Evolutionary conservation across 2,113 vertebrate species (phyloP).

Genomic region (Tragulus kanchil): DNA sequence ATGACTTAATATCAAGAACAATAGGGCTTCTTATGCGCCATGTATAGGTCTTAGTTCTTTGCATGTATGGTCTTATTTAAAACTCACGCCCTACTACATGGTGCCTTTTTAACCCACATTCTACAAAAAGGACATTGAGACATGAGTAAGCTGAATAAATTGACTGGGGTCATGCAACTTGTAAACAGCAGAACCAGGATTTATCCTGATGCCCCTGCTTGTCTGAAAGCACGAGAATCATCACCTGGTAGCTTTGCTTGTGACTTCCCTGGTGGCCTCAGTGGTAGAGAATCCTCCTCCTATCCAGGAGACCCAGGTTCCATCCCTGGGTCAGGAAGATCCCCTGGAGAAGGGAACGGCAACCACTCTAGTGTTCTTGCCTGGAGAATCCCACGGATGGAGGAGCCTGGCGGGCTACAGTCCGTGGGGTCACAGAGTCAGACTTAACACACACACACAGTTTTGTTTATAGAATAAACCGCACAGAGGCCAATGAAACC

Average conservation of each 20-base stretch:
- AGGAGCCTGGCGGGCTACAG: no score
- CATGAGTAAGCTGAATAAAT: not conserved
- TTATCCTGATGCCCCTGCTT: not conserved
- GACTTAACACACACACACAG: no score
- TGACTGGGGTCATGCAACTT: not conserved
- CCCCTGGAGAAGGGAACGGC: no score
- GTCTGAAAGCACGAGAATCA: not conserved
- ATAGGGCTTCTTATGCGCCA: not conserved
- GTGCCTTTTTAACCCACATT: not conserved
- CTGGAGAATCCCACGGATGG: no score
- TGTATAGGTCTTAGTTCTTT: not conserved
- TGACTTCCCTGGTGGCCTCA: no score
- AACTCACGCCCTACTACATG: not conserved
- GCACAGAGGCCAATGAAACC: not conserved
- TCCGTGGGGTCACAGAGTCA: no score
- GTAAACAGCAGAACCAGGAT: not conserved
- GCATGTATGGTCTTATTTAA: not conserved
- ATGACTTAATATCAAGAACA: not conserved
- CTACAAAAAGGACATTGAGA: conserved; percentile 18
- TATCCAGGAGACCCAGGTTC: no score
- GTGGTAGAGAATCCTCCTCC: no score
- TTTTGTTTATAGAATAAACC: not conserved
- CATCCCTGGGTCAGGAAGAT: no score
- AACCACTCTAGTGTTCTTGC: no score
- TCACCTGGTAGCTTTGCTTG: not conserved